A percentile compares a stretch with the other conserved stretches of the same genome.
These are phyloP conservation scores for Rallus crepitans DNA, from an alignment of 2,797 vertebrate species.

Conservation along the genomic window DNA sequence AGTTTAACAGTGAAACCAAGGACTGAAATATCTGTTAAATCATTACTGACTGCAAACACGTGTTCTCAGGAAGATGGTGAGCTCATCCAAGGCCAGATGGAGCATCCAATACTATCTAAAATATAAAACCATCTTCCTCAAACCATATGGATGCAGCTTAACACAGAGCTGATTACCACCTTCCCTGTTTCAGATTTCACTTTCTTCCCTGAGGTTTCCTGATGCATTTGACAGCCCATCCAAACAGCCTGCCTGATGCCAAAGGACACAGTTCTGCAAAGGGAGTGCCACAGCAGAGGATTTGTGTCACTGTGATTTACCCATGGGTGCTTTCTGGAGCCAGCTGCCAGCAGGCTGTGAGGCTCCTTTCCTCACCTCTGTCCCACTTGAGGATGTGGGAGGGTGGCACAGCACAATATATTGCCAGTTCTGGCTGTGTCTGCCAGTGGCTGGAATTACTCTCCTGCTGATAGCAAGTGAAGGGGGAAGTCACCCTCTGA, in stretches of 20 bases:
- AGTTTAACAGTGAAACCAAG: neutral
- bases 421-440: neutral
- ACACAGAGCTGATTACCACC: neutral
- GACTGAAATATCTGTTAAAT: neutral
- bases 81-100: neutral
- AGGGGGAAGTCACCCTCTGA: neutral
- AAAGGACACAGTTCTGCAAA: neutral
- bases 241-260: neutral
- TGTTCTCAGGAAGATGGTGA: neutral
- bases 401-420: neutral
- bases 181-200: neutral
- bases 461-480: neutral
- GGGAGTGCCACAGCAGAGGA: fast-evolving
- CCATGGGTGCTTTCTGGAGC: neutral
- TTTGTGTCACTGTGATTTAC: neutral
- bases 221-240: neutral
- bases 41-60: neutral
- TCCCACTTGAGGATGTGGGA: neutral
- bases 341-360: neutral
- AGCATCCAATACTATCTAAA: neutral
- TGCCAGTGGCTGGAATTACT: neutral
- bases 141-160: neutral
- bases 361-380: neutral
- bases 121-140: neutral
- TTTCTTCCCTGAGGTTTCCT: neutral